These are phyloP conservation scores for Microchrysa polita DNA, from an alignment of 2,888 invertebrate species.

Conservation along the genomic window DNA sequence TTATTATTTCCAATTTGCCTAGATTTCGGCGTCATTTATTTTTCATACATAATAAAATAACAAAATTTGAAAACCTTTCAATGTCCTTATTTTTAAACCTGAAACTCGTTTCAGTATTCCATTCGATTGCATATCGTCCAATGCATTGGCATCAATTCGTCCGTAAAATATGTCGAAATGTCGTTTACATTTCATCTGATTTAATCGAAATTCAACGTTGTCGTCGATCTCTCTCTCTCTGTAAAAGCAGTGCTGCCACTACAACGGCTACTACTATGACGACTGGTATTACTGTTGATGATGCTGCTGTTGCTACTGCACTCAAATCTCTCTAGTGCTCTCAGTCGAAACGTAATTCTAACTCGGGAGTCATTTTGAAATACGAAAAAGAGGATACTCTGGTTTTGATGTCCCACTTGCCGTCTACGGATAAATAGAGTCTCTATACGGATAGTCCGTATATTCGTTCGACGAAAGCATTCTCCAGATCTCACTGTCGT, in stretches of 20 bases:
- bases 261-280: not conserved
- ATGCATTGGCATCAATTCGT: constrained; percentile 34
- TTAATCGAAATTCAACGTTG: constrained; percentile 43
- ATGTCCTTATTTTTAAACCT: not conserved
- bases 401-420: constrained; percentile 31
- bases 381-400: constrained; percentile 37
- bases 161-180: constrained; percentile 41
- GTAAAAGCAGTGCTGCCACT: constrained; percentile 7
- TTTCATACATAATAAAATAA: no score
- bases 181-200: constrained; percentile 42
- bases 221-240: no score
- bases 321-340: constrained; percentile 26
- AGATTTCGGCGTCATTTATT: no score
- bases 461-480: not conserved
- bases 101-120: constrained; percentile 10
- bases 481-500: constrained; percentile 11
- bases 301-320: not conserved
- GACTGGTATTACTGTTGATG: no score
- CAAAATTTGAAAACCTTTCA: not conserved
- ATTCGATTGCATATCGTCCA: constrained; percentile 24
- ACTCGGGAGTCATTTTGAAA: constrained; percentile 27
- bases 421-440: constrained; percentile 11
- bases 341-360: constrained; percentile 33
- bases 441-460: not conserved
- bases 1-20: no score